phyloP scores from a whole-genome alignment of 1,140 invertebrate species.

The Dreissena polymorpha region DNA sequence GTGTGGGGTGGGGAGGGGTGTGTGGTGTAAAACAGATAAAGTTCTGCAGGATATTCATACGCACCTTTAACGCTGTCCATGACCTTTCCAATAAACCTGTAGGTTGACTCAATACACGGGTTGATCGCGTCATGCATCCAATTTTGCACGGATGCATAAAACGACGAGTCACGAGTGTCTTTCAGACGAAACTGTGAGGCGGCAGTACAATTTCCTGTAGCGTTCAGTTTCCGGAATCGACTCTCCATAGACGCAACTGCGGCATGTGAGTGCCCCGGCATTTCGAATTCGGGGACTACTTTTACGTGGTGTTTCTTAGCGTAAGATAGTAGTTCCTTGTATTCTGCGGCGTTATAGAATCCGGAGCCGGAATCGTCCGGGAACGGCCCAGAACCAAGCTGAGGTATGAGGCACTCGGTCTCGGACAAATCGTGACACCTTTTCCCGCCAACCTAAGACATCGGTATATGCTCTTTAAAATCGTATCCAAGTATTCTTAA shows the following conservation, averaged over 20 bases:
- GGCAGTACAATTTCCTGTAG: neutral
- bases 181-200: constrained; percentile 53
- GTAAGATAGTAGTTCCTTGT: constrained; percentile 57
- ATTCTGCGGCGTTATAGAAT: constrained; percentile 60
- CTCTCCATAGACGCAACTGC: constrained; percentile 63
- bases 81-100: constrained; percentile 54
- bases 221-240: constrained; percentile 32
- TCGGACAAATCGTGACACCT: constrained; percentile 70
- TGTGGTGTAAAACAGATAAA: too few species aligned
- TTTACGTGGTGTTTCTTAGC: constrained; percentile 59
- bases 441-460: constrained; percentile 67
- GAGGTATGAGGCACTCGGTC: constrained; percentile 68
- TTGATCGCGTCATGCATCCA: constrained; percentile 66
- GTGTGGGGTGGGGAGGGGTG: too few species aligned
- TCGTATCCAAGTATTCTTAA: too few species aligned
- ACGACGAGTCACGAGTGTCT: constrained; percentile 60
- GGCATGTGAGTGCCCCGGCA: constrained; percentile 66
- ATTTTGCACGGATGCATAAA: constrained; percentile 61
- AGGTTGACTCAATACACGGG: constrained; percentile 62
- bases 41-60: too few species aligned
- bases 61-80: constrained; percentile 19
- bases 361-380: constrained; percentile 65
- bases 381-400: constrained; percentile 72
- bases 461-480: too few species aligned
- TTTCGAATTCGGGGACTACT: constrained; percentile 69